phyloP scores from a whole-genome alignment of 2,888 invertebrate species.

The Lepeophtheirus nordmannii region DNA sequence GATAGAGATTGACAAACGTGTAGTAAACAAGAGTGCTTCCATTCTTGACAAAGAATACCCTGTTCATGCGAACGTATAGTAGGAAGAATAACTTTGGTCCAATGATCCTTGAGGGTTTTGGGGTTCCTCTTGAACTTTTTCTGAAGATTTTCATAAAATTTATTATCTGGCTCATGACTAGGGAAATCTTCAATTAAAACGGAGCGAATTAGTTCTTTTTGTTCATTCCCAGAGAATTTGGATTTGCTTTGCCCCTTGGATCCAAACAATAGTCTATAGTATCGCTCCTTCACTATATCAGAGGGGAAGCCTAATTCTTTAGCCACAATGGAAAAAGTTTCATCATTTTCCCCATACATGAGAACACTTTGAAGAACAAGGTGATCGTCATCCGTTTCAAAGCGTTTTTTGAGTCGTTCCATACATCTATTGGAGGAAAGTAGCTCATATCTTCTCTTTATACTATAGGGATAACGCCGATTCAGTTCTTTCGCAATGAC shows the following conservation, averaged over 20 bases:
- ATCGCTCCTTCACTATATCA: not conserved
- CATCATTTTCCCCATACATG: not conserved
- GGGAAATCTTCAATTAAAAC: not conserved
- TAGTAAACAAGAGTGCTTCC: not conserved
- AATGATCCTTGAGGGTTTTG: not conserved
- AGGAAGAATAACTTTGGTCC: not conserved
- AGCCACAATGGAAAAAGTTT: not conserved
- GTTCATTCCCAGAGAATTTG: not conserved
- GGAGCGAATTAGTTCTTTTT: not conserved
- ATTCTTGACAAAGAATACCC: not conserved
- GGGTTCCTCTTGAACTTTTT: not conserved
- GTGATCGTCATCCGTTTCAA: not conserved
- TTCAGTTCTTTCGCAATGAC: not conserved
- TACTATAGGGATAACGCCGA: not conserved
- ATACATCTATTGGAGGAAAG: not conserved
- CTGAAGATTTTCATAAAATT: not conserved
- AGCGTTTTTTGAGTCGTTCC: not conserved
- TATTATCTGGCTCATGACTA: conserved; percentile 1
- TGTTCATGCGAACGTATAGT: not conserved
- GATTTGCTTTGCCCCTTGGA: not conserved
- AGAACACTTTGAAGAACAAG: not conserved
- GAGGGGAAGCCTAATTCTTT: not conserved
- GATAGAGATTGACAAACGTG: not conserved
- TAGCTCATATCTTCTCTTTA: not conserved
- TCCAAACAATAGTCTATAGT: not conserved